phyloP scores from a whole-genome alignment of 2,888 invertebrate genomes.

The Hetaerina titia region DNA sequence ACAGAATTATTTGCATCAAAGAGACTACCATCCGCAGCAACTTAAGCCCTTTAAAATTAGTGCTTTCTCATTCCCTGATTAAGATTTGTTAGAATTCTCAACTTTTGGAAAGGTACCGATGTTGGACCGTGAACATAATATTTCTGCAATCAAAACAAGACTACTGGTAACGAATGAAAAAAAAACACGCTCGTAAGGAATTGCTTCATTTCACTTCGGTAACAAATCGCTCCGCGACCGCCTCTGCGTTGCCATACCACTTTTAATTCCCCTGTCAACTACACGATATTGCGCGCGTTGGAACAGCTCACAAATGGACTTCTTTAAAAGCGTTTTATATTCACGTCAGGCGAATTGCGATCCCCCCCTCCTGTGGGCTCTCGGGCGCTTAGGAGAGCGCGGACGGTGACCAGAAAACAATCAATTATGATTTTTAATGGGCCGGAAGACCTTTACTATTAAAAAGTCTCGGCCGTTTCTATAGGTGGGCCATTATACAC shows the following conservation, averaged over 20 bases:
- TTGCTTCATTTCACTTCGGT: background rate
- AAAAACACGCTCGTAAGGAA: background rate
- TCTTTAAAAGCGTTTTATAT: constrained; percentile 13
- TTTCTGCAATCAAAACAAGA: background rate
- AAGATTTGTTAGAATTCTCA: background rate
- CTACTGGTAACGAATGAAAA: background rate
- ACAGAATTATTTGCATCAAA: no score
- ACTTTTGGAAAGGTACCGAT: background rate
- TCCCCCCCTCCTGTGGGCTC: background rate
- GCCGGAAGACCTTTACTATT: constrained; percentile 40
- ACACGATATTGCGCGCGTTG: background rate
- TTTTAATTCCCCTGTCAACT: background rate
- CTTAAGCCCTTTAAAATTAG: background rate
- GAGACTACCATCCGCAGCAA: background rate
- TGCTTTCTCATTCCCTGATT: background rate
- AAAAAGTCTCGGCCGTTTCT: background rate
- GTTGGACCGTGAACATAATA: background rate
- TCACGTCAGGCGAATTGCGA: constrained; percentile 34
- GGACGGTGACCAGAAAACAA: constrained; percentile 18
- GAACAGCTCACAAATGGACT: background rate
- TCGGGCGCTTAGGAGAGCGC: background rate
- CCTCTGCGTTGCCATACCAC: background rate
- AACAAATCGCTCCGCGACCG: background rate
- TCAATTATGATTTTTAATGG: constrained; percentile 60
- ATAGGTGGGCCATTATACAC: background rate